A percentile compares a stretch with the other conserved stretches of the same genome.
Evolutionary conservation across 2,113 vertebrate species (phyloP).

Genomic region (Dipodomys merriami): DNA sequence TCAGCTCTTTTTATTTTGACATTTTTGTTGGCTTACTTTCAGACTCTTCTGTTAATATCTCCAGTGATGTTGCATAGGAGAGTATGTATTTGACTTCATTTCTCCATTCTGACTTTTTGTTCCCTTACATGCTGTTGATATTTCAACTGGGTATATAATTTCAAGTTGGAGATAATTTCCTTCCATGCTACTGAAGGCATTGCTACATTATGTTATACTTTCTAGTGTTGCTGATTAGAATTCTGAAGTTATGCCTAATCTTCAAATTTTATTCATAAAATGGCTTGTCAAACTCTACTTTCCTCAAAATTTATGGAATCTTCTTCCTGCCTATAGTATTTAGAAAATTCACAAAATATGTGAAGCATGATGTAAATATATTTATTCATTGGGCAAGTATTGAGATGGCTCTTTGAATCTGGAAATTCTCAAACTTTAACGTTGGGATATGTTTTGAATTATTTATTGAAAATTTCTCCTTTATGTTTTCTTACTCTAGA

Average conservation of each 20-base stretch:
- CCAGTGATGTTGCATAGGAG: neutral
- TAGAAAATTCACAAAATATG: neutral
- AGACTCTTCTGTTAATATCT: neutral
- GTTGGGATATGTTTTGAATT: neutral
- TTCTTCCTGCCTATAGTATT: neutral
- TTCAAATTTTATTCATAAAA: neutral
- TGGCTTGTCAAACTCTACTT: neutral
- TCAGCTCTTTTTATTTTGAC: neutral
- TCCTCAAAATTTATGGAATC: neutral
- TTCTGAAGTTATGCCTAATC: neutral
- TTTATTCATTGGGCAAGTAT: neutral
- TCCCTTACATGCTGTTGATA: neutral
- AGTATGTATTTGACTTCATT: neutral
- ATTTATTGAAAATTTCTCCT: neutral
- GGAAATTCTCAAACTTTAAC: neutral
- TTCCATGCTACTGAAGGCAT: neutral
- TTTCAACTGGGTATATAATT: neutral
- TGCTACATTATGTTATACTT: neutral
- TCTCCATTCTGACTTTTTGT: neutral
- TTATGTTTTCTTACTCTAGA: neutral
- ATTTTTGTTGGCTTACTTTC: neutral
- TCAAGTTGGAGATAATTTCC: neutral
- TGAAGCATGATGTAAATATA: neutral
- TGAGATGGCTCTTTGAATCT: neutral
- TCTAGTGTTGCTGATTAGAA: neutral